Evolutionary conservation across 2,797 vertebrate genomes (phyloP).

Genomic region (Phalloptychus januarius): DNA sequence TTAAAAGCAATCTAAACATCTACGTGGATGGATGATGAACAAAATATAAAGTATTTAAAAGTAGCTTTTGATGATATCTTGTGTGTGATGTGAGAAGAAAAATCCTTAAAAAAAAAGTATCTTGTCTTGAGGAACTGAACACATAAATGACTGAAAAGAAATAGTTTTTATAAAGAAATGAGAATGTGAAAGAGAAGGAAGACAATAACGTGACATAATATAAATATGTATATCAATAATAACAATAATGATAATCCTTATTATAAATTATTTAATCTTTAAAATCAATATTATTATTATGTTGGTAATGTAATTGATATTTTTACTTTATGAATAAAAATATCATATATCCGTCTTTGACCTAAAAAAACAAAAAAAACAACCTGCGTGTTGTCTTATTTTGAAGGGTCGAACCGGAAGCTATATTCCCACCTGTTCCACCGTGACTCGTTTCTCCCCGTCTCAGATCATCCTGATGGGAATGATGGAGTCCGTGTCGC

Average conservation of each 20-base stretch:
- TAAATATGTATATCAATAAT: too few relatives aligned
- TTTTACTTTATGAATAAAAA: too few relatives aligned
- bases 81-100: background rate
- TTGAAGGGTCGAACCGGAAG: conserved; percentile 24
- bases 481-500: conserved; percentile 30
- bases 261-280: too few relatives aligned
- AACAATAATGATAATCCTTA: too few relatives aligned
- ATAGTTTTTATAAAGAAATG: background rate
- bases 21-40: background rate
- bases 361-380: background rate
- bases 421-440: fast-evolving
- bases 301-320: background rate
- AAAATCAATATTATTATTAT: background rate
- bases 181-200: background rate
- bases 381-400: conserved; percentile 36
- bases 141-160: background rate
- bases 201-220: background rate
- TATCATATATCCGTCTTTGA: too few relatives aligned
- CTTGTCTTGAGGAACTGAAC: background rate
- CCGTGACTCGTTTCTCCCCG: background rate
- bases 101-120: background rate
- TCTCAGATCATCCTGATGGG: conserved; percentile 18
- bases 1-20: background rate
- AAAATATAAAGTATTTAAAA: background rate
- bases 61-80: background rate